These are phyloP conservation scores for Trichoplusia ni DNA, from an alignment of 1,140 invertebrate species.

Conservation along the genomic window DNA sequence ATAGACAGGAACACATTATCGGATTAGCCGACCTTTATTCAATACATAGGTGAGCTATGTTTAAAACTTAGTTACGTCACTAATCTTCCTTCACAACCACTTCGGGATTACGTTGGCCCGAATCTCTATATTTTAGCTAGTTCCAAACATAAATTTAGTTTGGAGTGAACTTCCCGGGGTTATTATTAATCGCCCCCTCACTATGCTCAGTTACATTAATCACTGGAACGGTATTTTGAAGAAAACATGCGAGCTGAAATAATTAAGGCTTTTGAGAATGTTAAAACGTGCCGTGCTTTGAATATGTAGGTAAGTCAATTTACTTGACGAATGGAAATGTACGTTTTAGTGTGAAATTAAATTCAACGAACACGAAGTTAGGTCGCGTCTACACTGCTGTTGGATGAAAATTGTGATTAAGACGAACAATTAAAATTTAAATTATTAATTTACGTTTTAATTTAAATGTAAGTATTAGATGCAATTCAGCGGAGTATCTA, in stretches of 20 bases:
- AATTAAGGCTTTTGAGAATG: slow-evolving; percentile 1
- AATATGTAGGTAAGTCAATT: background rate
- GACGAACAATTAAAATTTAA: too few relatives aligned
- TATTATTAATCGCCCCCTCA: slow-evolving; percentile 33
- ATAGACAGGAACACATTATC: too few relatives aligned
- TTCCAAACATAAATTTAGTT: slow-evolving; percentile 33
- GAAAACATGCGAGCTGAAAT: slow-evolving; percentile 1
- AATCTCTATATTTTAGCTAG: slow-evolving; percentile 41
- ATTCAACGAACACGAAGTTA: too few relatives aligned
- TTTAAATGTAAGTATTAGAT: too few relatives aligned
- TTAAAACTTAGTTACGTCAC: slow-evolving; percentile 38
- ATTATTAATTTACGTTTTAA: too few relatives aligned
- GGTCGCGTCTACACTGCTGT: background rate
- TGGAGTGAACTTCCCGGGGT: background rate
- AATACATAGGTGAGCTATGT: slow-evolving; percentile 10
- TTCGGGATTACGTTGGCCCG: slow-evolving; percentile 34
- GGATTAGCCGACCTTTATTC: slow-evolving; percentile 5
- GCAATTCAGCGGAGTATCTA: too few relatives aligned
- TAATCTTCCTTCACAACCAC: slow-evolving; percentile 39
- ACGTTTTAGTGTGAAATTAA: background rate
- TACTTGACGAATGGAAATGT: background rate
- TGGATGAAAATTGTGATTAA: too few relatives aligned
- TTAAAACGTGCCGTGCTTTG: background rate
- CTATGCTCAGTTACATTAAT: slow-evolving; percentile 27
- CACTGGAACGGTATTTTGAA: background rate